Conservation (phyloP, 2,888 invertebrate genomes). For the Leucophenga maculata region DNA sequence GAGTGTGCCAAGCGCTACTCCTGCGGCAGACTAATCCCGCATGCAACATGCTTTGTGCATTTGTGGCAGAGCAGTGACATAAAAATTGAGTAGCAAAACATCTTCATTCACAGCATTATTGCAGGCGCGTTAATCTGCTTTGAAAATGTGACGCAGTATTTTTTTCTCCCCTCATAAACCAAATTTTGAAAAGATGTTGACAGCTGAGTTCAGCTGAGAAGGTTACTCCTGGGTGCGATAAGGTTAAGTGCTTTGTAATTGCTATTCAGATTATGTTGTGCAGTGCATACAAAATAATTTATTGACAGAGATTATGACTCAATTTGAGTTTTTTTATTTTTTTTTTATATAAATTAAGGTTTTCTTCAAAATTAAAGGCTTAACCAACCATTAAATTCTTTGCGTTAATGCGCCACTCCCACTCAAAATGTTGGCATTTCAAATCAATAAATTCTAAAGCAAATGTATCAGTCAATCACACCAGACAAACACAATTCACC, state of each 20-base stretch:
- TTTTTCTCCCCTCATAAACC: neutral
- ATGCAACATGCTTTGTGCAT: conserved; percentile 19
- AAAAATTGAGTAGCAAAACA: conserved; percentile 12
- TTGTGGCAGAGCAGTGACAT: conserved; percentile 2
- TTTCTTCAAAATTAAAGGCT: too few relatives aligned
- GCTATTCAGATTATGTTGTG: neutral
- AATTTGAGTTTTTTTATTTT: neutral
- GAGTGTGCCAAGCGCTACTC: neutral
- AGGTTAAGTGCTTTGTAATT: conserved; percentile 2
- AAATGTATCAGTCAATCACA: too few relatives aligned
- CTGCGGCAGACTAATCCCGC: conserved; percentile 1
- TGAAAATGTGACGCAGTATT: conserved; percentile 1
- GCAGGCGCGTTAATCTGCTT: conserved; percentile 22
- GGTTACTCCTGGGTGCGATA: conserved; percentile 9
- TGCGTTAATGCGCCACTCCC: too few relatives aligned
- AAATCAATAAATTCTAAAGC: too few relatives aligned
- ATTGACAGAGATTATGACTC: conserved; percentile 4
- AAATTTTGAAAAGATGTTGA: conserved; percentile 13
- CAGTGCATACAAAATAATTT: too few relatives aligned
- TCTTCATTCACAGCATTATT: neutral
- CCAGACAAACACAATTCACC: too few relatives aligned
- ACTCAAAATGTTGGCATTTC: too few relatives aligned
- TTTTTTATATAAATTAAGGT: too few relatives aligned
- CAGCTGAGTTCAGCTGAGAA: conserved; percentile 5
- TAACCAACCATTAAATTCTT: too few relatives aligned